Base-by-base conservation (phyloP, 2,797 vertebrate genomes). In the Pteronotus mesoamericanus region DNA sequence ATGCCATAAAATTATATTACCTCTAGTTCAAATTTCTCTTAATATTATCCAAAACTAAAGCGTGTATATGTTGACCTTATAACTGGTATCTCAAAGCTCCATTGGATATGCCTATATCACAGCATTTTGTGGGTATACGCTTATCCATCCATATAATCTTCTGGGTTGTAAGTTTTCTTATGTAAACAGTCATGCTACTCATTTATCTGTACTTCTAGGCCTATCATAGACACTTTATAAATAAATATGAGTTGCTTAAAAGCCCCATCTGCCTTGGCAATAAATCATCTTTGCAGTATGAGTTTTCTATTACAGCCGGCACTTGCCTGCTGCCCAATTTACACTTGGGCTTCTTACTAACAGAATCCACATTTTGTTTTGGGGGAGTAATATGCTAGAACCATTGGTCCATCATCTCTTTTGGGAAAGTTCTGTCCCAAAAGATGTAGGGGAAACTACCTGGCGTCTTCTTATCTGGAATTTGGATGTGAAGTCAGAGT, bases 31-130 rank as follows among this genome's bases (percentile, higher is more conserved):
- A 14, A 68, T 72, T 42, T 15, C 71, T 74, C 46, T 53, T 82
- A 22, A 48, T 21, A 37, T 8, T 22, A 24, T 15, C 18, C 32
- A 82, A 75, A 86, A 80, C 9, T 77, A 29, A 72, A 74, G 3
- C 72, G 34, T 53, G 19, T 59, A 5, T 26, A 14, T 86, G 24
- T 86, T 48, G 19, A 8, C 61, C 55, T 42, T 44, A 61, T 3
- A 4, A 2, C 24, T 14, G 46, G 61, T 24, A 68, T 39, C 48
- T 57, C 22, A 74, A 77, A 51, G 9, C 10, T 72, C 19, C 37
- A 32, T 18, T 1, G 19, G 1, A 2, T 39, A 24, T 9, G 29
- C 9, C n/a, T 44, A 3, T 44, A 11, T n/a, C 24, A 71, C 0
- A 77, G 19, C 39, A 46, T 21, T 68, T 34, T 15, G 16, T 32